Evolutionary conservation across 30 jellyfish, hydroid and myxozoan species (phyloP).

Genomic region (Clytia hemisphaerica): DNA sequence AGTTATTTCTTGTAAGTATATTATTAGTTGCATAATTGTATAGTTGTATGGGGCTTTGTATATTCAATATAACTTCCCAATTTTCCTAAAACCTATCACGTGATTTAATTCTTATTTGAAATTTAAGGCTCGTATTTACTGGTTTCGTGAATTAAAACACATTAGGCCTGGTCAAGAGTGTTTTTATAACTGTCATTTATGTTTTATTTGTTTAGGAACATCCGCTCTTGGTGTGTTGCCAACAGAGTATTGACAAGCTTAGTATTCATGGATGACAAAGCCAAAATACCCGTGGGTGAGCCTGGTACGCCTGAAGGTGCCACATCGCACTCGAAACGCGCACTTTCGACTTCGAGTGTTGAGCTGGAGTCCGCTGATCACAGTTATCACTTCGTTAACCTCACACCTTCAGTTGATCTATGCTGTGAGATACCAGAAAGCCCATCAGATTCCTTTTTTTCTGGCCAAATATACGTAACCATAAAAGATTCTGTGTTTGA

Average conservation of each 20-base stretch:
- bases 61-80: too few species aligned
- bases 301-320: conserved; percentile 52
- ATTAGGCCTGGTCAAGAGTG: too few species aligned
- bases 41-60: neutral
- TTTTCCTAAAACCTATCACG: too few species aligned
- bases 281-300: conserved; percentile 36
- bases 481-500: conserved; percentile 30
- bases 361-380: conserved; percentile 36
- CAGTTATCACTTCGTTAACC: neutral
- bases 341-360: neutral
- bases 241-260: neutral
- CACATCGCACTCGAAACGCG: conserved; percentile 3
- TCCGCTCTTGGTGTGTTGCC: conserved; percentile 31
- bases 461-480: conserved; percentile 23
- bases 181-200: too few species aligned
- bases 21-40: neutral
- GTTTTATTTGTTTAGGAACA: too few species aligned
- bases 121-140: too few species aligned
- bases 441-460: conserved; percentile 16
- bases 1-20: conserved; percentile 28
- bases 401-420: neutral
- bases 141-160: neutral
- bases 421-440: neutral
- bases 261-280: conserved; percentile 44
- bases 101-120: too few species aligned